A percentile compares a stretch with the other conserved stretches of the same genome.
phyloP scores from a whole-genome alignment of 2,888 invertebrate genomes.

The Chymomyza amoena region DNA sequence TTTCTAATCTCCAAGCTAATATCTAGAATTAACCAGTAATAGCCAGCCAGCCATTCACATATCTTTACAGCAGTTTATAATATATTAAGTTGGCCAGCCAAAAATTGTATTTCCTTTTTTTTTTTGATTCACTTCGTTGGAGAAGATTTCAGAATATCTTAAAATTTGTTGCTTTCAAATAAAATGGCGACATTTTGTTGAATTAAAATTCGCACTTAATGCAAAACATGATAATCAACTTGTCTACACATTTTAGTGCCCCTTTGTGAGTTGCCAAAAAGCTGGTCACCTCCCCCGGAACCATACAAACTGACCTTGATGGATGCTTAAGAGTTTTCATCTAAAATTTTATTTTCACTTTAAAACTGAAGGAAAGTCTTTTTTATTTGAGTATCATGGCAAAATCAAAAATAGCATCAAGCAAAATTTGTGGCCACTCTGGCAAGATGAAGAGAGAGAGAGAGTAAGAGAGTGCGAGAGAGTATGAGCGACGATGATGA shows the following conservation, averaged over 20 bases:
- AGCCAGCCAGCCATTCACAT: no score
- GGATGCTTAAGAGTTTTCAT: neutral
- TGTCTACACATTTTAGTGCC: neutral
- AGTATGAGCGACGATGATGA: neutral
- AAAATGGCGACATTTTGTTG: neutral
- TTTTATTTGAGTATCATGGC: neutral
- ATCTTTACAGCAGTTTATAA: no score
- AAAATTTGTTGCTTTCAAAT: no score
- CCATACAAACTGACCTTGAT: neutral
- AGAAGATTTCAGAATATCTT: no score
- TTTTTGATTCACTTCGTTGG: no score
- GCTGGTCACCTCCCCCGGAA: neutral
- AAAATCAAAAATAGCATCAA: conserved; percentile 2
- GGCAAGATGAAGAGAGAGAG: neutral
- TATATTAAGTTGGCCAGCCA: no score
- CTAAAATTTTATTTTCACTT: neutral
- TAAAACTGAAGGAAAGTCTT: neutral
- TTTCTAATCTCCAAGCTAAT: no score
- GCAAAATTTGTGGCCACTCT: conserved; percentile 4
- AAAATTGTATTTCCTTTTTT: no score
- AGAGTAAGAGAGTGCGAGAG: neutral
- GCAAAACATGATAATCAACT: neutral
- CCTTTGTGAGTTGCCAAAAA: neutral
- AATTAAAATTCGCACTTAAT: neutral
- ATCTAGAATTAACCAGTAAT: no score